Evolutionary conservation across 2,888 invertebrate genomes (phyloP).

Genomic region (Uloborus plumipes): DNA sequence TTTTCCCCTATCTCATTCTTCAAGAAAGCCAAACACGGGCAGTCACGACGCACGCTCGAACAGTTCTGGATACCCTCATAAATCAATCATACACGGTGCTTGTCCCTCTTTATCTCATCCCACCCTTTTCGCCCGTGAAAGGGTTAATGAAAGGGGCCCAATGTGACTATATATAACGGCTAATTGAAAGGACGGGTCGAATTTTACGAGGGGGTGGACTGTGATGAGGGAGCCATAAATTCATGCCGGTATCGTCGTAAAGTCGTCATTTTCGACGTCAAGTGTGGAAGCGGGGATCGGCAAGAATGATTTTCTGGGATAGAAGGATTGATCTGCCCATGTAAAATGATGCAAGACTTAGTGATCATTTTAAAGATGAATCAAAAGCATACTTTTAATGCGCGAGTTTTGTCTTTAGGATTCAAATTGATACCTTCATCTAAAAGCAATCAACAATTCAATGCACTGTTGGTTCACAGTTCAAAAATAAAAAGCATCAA

Average conservation of each 20-base stretch:
- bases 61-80: constrained; percentile 18
- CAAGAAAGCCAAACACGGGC: no score
- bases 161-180: constrained; percentile 53
- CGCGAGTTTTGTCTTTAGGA: no score
- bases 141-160: constrained; percentile 58
- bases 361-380: no score
- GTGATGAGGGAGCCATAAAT: constrained; percentile 38
- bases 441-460: no score
- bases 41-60: constrained; percentile 25
- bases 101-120: not conserved
- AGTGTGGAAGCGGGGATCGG: not conserved
- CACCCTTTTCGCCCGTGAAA: constrained; percentile 12
- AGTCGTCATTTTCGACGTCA: constrained; percentile 30
- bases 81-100: constrained; percentile 43
- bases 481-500: no score
- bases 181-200: constrained; percentile 60
- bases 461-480: no score
- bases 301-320: no score
- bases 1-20: no score
- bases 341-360: no score
- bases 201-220: constrained; percentile 42
- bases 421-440: no score
- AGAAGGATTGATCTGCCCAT: no score
- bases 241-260: constrained; percentile 36
- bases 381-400: no score